A percentile compares a stretch with the other conserved stretches of the same genome.
Conservation (phyloP, 2,888 invertebrate species). For the Drosophila neonasuta region DNA sequence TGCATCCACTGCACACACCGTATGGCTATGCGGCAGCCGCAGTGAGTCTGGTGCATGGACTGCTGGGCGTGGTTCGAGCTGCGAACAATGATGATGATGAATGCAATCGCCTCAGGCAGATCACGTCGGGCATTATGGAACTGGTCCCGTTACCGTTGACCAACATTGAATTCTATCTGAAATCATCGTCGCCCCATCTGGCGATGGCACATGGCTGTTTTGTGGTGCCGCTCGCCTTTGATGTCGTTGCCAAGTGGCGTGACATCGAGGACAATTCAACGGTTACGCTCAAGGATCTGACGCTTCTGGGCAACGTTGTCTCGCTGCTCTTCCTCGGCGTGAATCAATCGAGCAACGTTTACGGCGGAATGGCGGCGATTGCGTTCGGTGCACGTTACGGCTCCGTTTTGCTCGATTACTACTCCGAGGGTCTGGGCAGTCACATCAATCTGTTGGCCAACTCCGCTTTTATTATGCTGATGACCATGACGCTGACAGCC, state of each 20-base stretch:
- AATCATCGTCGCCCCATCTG: constrained; percentile 57
- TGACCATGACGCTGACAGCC: constrained; percentile 53
- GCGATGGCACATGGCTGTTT: constrained; percentile 74
- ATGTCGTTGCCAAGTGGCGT: constrained; percentile 55
- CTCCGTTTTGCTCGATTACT: constrained; percentile 61
- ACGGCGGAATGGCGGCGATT: constrained; percentile 61
- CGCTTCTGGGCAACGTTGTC: constrained; percentile 72
- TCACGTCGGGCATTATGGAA: constrained; percentile 66
- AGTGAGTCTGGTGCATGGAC: constrained; percentile 68
- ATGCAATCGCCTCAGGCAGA: constrained; percentile 43
- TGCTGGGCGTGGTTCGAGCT: constrained; percentile 66
- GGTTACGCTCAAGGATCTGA: constrained; percentile 68
- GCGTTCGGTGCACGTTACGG: constrained; percentile 64
- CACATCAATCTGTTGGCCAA: constrained; percentile 57
- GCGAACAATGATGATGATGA: constrained; percentile 48
- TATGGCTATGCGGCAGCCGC: constrained; percentile 71
- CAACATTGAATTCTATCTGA: constrained; percentile 72
- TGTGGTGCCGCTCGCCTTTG: constrained; percentile 70
- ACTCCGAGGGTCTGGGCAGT: constrained; percentile 54
- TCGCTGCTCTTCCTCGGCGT: constrained; percentile 72
- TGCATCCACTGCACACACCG: constrained; percentile 64
- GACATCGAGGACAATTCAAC: constrained; percentile 60
- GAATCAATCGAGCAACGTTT: constrained; percentile 62
- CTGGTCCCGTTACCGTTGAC: constrained; percentile 69
- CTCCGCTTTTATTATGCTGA: constrained; percentile 57